Conservation (phyloP, 2,888 invertebrate genomes). For the Gisinianus flammeolus region DNA sequence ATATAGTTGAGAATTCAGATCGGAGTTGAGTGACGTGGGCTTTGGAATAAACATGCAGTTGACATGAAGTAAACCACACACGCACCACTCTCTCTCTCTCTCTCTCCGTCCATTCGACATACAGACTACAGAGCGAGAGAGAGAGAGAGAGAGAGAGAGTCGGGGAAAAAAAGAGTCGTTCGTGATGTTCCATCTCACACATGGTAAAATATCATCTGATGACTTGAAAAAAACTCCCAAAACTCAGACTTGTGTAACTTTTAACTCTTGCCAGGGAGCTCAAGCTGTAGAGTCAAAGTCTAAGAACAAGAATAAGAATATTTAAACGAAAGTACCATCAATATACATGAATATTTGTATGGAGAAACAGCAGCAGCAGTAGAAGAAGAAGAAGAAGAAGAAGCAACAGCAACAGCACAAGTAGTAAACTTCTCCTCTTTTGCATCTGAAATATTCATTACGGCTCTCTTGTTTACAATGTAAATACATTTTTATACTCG, state of each 20-base stretch:
- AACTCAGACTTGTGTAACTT: not conserved
- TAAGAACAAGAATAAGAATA: not conserved
- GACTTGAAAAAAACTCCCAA: not conserved
- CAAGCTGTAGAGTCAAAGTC: not conserved
- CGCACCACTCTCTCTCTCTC: slow-evolving; percentile 12
- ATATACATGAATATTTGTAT: not conserved
- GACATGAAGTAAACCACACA: slow-evolving; percentile 43
- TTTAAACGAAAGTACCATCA: not conserved
- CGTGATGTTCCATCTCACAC: slow-evolving; percentile 37
- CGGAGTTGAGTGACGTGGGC: slow-evolving; percentile 38
- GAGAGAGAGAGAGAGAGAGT: slow-evolving; percentile 4
- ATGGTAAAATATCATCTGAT: slow-evolving; percentile 24
- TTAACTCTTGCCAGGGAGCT: not conserved
- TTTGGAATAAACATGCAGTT: slow-evolving; percentile 42
- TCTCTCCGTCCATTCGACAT: not conserved
- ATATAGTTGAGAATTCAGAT: slow-evolving; percentile 17
- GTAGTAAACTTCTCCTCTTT: slow-evolving; percentile 7
- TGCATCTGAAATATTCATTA: slow-evolving; percentile 38
- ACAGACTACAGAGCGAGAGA: not conserved
- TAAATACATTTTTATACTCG: slow-evolving; percentile 13
- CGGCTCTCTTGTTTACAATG: slow-evolving; percentile 23
- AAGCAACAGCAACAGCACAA: not conserved
- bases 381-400: not conserved
- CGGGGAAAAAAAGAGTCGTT: not conserved
- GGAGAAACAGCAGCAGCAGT: no score